Percentiles rank a stretch among this genome's conserved stretches.
These are phyloP conservation scores for Drosophila sechellia DNA, from an alignment of 1,140 invertebrate species.

Conservation along the genomic window DNA sequence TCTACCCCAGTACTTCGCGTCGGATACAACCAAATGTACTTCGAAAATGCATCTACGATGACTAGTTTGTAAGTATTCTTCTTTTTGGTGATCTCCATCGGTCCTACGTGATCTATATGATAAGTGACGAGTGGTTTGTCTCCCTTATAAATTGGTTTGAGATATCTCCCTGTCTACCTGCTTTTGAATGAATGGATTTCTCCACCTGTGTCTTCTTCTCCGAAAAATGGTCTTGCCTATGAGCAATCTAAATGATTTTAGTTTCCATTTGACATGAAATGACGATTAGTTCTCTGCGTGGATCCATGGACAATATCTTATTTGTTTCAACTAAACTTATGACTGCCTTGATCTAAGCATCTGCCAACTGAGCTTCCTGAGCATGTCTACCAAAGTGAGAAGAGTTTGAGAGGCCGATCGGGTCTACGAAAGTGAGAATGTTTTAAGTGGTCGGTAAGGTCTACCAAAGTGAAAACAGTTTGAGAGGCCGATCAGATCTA, in stretches of 20 bases:
- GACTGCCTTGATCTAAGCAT: neutral
- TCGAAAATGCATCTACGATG: too few species aligned
- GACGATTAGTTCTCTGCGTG: neutral
- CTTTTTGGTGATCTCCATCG: slow-evolving; percentile 40
- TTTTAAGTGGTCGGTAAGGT: too few species aligned
- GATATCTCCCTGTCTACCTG: too few species aligned
- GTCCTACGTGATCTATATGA: slow-evolving; percentile 63
- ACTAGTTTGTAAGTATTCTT: too few species aligned
- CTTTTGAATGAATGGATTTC: too few species aligned
- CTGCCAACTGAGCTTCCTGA: neutral
- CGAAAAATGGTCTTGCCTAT: neutral
- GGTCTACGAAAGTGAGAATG: too few species aligned
- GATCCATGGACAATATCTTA: neutral
- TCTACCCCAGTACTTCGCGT: too few species aligned
- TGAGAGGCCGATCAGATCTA: too few species aligned
- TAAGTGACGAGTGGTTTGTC: slow-evolving; percentile 38
- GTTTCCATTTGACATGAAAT: neutral
- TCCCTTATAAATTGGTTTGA: neutral
- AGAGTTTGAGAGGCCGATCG: too few species aligned
- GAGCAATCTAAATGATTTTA: neutral
- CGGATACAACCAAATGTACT: too few species aligned
- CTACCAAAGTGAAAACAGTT: too few species aligned
- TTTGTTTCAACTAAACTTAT: neutral
- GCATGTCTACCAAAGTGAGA: too few species aligned
- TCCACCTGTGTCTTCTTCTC: neutral